A percentile compares a stretch with the other conserved stretches of the same genome.
Evolutionary conservation across 1,140 invertebrate species (phyloP).

Genomic region (Campoletis sonorensis): DNA sequence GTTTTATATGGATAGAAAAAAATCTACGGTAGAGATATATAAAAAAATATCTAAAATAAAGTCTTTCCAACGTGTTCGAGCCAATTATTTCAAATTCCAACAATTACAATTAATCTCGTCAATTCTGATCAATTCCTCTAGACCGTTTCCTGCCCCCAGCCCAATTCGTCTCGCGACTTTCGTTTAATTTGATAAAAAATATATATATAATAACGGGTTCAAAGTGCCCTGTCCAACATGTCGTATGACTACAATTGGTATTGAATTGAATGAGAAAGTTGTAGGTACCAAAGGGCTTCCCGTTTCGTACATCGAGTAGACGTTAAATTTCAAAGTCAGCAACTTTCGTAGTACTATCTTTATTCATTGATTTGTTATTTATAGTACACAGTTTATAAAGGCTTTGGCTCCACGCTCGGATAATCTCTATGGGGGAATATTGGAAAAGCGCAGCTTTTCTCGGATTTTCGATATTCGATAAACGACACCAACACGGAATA

Average conservation of each 20-base stretch:
- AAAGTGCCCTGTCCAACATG: not conserved
- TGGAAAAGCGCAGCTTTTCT: slow-evolving; percentile 68
- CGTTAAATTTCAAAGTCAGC: slow-evolving; percentile 20
- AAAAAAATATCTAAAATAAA: not conserved
- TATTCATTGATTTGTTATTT: slow-evolving; percentile 67
- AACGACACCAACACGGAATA: not conserved
- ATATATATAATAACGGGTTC: not conserved
- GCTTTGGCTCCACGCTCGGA: slow-evolving; percentile 67
- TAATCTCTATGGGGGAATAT: slow-evolving; percentile 69
- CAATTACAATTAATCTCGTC: slow-evolving; percentile 9
- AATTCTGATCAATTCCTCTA: not conserved
- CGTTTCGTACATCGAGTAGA: too few species aligned
- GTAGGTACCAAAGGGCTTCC: too few species aligned
- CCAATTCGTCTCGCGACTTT: not conserved
- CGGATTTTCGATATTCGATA: slow-evolving; percentile 24
- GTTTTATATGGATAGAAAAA: slow-evolving; percentile 54
- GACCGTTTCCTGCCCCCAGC: not conserved
- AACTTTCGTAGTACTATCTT: slow-evolving; percentile 17
- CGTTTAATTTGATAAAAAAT: not conserved
- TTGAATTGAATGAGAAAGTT: not conserved
- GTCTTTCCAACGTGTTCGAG: not conserved
- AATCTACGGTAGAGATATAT: slow-evolving; percentile 48
- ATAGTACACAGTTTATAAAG: slow-evolving; percentile 65
- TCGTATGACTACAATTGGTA: not conserved
- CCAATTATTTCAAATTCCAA: not conserved